These are phyloP conservation scores for Datnioides undecimradiatus DNA, from an alignment of 2,113 vertebrate species.

Conservation along the genomic window DNA sequence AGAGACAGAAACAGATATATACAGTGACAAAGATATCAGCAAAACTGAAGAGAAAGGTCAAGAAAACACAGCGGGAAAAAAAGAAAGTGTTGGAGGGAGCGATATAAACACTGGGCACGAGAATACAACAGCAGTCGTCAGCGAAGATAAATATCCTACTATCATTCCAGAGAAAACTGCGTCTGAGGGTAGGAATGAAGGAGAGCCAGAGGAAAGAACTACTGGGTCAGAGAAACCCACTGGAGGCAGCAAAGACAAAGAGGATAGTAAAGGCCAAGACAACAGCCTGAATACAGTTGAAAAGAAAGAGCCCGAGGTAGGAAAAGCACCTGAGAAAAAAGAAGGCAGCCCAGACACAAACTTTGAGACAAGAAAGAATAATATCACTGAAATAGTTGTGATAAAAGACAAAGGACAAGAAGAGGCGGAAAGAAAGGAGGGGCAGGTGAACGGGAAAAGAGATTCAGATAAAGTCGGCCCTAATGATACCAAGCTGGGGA, in stretches of 20 bases:
- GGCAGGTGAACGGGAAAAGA: constrained; percentile 73
- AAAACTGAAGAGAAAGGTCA: constrained; percentile 56
- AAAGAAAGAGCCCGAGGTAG: constrained; percentile 33
- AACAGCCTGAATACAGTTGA: constrained; percentile 65
- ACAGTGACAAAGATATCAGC: constrained; percentile 53
- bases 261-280: constrained; percentile 47
- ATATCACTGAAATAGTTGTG: constrained; percentile 50
- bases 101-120: constrained; percentile 45
- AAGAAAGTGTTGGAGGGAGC: constrained; percentile 34
- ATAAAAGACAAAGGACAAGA: constrained; percentile 76
- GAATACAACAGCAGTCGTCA: constrained; percentile 59
- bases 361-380: constrained; percentile 41
- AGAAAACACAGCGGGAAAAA: constrained; percentile 48
- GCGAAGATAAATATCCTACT: constrained; percentile 59
- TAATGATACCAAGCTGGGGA: constrained; percentile 73
- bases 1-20: constrained; percentile 51
- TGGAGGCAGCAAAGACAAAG: constrained; percentile 53
- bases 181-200: constrained; percentile 45
- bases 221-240: constrained; percentile 50
- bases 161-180: constrained; percentile 58
- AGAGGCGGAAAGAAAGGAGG: constrained; percentile 74
- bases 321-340: constrained; percentile 41
- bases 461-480: constrained; percentile 67
- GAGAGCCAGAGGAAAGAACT: constrained; percentile 48
- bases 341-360: constrained; percentile 33